These are phyloP conservation scores for Latrodectus geometricus DNA, from an alignment of 1,140 invertebrate species.

Conservation along the genomic window DNA sequence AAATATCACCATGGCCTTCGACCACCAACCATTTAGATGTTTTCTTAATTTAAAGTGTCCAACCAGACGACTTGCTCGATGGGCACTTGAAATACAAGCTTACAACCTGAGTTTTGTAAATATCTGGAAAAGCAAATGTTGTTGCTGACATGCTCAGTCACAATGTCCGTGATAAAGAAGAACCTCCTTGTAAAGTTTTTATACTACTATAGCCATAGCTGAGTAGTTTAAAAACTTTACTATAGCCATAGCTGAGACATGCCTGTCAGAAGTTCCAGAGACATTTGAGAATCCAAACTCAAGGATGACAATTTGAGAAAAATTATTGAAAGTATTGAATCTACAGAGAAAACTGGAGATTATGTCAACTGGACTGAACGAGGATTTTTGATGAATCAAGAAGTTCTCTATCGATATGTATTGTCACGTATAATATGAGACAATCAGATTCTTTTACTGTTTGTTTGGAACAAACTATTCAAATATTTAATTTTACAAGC, in stretches of 20 bases:
- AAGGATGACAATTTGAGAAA: conserved; percentile 6
- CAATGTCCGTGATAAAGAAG: not conserved
- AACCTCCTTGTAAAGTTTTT: not conserved
- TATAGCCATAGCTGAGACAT: not conserved
- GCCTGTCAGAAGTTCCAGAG: not conserved
- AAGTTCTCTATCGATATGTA: not conserved
- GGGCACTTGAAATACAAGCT: conserved; percentile 71
- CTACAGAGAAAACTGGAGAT: not conserved
- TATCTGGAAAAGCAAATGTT: conserved; percentile 66
- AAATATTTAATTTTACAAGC: no score
- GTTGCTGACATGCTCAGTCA: conserved; percentile 68
- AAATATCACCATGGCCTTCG: no score
- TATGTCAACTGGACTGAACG: not conserved
- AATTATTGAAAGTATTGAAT: no score
- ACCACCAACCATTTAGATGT: conserved; percentile 71
- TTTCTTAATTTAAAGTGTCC: conserved; percentile 69
- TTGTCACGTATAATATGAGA: no score
- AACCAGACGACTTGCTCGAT: conserved; percentile 69
- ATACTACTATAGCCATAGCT: no score
- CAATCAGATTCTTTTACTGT: no score
- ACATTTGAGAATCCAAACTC: not conserved
- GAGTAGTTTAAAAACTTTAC: no score
- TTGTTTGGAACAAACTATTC: no score
- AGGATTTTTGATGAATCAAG: conserved; percentile 5
- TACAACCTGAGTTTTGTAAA: conserved; percentile 69